Evolutionary conservation across 1,140 invertebrate genomes (phyloP).

Genomic region (Hyphantria cunea): DNA sequence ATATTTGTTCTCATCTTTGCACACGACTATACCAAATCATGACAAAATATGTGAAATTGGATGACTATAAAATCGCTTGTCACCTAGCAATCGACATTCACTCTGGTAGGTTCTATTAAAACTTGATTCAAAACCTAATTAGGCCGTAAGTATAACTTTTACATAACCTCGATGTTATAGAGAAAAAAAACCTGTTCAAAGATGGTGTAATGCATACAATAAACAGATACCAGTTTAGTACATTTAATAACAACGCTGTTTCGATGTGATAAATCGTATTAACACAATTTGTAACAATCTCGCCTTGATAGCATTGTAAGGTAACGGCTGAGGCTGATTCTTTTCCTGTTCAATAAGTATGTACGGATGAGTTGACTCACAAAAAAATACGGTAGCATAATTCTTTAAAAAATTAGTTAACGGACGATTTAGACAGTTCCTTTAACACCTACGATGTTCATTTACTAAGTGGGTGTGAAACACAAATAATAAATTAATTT

Average conservation of each 20-base stretch:
- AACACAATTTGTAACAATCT: neutral
- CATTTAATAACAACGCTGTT: neutral
- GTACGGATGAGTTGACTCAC: slow-evolving; percentile 20
- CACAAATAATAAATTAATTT: slow-evolving; percentile 49
- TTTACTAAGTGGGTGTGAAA: slow-evolving; percentile 38
- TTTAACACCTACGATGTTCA: slow-evolving; percentile 35
- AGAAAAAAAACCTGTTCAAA: too few relatives aligned
- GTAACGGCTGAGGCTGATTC: slow-evolving; percentile 1
- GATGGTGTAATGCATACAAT: neutral
- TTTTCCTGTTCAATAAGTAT: neutral
- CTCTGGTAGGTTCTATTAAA: neutral
- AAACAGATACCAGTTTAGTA: neutral
- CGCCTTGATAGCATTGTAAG: neutral
- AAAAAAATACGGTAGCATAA: slow-evolving; percentile 20
- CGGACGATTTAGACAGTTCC: slow-evolving; percentile 40
- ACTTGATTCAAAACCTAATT: too few relatives aligned
- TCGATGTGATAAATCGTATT: slow-evolving; percentile 1
- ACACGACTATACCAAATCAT: slow-evolving; percentile 17
- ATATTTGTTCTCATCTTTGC: neutral
- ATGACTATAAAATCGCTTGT: slow-evolving; percentile 21
- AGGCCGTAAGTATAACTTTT: too few relatives aligned
- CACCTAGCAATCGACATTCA: slow-evolving; percentile 21
- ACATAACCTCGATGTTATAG: too few relatives aligned
- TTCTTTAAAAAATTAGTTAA: slow-evolving; percentile 20
- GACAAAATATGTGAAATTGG: slow-evolving; percentile 23